phyloP scores from a whole-genome alignment of 2,113 vertebrate genomes.

The Nycticebus coucang region DNA sequence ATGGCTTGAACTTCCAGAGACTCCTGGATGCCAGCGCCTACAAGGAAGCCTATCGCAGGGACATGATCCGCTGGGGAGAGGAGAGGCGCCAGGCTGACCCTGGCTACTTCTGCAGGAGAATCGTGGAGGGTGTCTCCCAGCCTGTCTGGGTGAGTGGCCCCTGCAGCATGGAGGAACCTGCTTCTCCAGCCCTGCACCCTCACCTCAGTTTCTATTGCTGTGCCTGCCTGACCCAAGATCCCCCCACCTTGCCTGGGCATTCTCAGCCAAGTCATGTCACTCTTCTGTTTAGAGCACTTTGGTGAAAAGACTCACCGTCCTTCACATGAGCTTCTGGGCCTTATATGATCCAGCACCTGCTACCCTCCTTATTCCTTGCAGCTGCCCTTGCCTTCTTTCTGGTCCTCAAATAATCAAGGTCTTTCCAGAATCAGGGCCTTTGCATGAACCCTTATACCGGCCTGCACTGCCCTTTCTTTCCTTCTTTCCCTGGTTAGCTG shows the following conservation, averaged over 20 bases:
- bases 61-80: slow-evolving; percentile 96
- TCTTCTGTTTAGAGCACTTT: not conserved
- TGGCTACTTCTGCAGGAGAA: slow-evolving; percentile 91
- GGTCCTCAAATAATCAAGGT: not conserved
- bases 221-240: fast-evolving
- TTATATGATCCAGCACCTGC: not conserved
- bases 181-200: not conserved
- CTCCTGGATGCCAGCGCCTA: slow-evolving; percentile 91
- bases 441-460: not conserved
- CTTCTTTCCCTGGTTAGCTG: not conserved
- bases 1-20: slow-evolving; percentile 86
- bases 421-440: not conserved
- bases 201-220: not conserved
- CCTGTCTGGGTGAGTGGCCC: slow-evolving; percentile 90
- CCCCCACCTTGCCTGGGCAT: fast-evolving
- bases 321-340: not conserved
- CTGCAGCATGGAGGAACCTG: not conserved
- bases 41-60: slow-evolving; percentile 89
- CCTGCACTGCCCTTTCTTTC: not conserved
- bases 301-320: not conserved
- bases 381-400: not conserved
- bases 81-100: slow-evolving; percentile 85
- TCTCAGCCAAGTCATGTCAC: not conserved
- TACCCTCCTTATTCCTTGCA: not conserved
- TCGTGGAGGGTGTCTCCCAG: slow-evolving; percentile 80